Conservation (phyloP, 2,113 vertebrate species). For the rat (Rattus norvegicus) region DNA sequence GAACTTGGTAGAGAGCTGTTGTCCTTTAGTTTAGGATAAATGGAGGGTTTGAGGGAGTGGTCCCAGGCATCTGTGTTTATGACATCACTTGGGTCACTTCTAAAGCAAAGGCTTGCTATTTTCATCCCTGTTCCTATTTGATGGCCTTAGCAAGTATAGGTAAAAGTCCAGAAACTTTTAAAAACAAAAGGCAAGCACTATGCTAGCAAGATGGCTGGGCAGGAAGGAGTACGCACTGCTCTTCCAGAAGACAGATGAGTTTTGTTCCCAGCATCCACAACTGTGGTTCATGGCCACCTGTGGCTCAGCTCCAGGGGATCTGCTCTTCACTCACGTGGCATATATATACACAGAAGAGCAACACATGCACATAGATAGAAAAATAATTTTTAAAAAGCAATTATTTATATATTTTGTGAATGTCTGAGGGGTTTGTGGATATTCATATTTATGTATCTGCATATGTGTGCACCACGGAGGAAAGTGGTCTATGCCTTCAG, state of each 20-base stretch:
- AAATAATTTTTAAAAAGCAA: neutral
- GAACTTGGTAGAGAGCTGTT: neutral
- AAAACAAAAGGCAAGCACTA: neutral
- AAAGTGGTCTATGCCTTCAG: neutral
- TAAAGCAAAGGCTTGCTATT: neutral
- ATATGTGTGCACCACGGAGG: neutral
- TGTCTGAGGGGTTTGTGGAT: neutral
- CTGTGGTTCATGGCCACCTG: neutral
- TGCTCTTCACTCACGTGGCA: neutral
- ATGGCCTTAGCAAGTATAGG: neutral
- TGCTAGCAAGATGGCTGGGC: neutral
- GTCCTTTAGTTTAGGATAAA: slow-evolving; percentile 25
- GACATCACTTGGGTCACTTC: neutral
- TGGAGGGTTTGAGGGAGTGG: neutral
- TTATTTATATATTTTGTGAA: neutral
- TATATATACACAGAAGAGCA: neutral
- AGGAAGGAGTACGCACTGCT: neutral
- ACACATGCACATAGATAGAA: neutral
- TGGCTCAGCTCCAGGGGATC: neutral
- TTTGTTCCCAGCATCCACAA: neutral
- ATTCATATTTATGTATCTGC: neutral
- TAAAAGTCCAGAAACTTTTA: neutral
- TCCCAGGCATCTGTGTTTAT: neutral
- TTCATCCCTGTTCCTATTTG: neutral
- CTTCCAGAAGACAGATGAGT: neutral